Evolutionary conservation across 2,797 vertebrate genomes (phyloP), one percentile per base, ranked within the genome.

Genomic region (Otolemur crassicaudatus): DNA sequence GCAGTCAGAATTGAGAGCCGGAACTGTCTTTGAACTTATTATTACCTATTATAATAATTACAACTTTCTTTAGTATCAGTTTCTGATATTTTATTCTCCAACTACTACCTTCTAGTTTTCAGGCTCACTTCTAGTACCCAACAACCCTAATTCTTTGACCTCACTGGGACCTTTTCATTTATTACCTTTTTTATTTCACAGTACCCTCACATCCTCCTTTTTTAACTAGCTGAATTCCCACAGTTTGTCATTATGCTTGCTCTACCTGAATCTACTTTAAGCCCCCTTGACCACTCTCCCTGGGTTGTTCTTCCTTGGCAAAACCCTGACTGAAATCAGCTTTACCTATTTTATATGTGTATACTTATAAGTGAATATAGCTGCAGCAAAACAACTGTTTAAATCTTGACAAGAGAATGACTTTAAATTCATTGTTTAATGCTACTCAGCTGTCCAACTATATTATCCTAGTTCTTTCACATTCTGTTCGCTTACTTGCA

Each of bases 31-130:
- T 67, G 27, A 95, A 56, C 25, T 82, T 56, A 7, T 86, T 94
- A 43, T 89, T 82, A 69, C 25, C 16, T 94, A 37, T 89, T 82
- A 49, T 16, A 29, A 23, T 72, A 56, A 84, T 20, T 37, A 43
- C 49, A 93, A 3, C 61, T 94, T 95, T 94, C 22, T 80, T 1
- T 96, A 72, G 4, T 95, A 58, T 12, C 10, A 17, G 1, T 89
- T 89, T 94, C 63, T 94, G 72, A 61, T 67, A 88, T 96, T 96
- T 96, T 92, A 80, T 43, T 94, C 46, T 87, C 65, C 20, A 81
- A 1, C 56, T 94, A 61, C 20, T n/a, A 79, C 17, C 22, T 89
- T 53, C n/a, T 46, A 1, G 90, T 90, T 96, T 96, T 95, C 56
- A 77, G 79, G 23, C 40, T 95, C 13, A 67, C 22, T 94, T 76